Evolutionary conservation across 2,888 invertebrate species (phyloP).

Genomic region (Yponomeuta cagnagella): DNA sequence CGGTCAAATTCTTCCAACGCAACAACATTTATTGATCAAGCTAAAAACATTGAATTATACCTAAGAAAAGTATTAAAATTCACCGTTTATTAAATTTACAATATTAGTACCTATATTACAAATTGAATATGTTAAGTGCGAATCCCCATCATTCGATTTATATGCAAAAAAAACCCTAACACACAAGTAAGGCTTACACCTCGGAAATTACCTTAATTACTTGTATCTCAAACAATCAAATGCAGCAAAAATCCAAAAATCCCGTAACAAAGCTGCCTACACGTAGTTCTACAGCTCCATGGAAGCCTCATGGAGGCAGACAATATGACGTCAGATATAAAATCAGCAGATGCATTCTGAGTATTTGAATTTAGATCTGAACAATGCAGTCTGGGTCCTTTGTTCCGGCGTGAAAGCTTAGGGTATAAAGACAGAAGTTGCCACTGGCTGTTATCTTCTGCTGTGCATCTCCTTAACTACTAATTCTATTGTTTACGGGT

Average conservation of each 20-base stretch:
- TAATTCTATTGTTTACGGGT: not conserved
- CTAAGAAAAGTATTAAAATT: too few relatives aligned
- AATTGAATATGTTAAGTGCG: too few relatives aligned
- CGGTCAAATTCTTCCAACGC: not conserved
- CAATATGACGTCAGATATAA: not conserved
- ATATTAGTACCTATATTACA: too few relatives aligned
- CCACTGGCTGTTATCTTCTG: not conserved
- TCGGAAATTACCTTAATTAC: too few relatives aligned
- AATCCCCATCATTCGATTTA: too few relatives aligned
- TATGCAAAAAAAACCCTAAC: too few relatives aligned
- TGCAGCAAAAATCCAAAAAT: too few relatives aligned
- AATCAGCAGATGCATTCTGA: not conserved
- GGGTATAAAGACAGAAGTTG: not conserved
- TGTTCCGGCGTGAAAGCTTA: not conserved
- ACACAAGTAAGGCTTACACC: too few relatives aligned
- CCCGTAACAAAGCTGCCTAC: too few relatives aligned
- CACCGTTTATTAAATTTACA: too few relatives aligned
- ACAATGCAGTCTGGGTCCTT: not conserved
- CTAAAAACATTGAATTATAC: not conserved
- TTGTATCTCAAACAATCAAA: too few relatives aligned
- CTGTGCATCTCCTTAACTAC: not conserved
- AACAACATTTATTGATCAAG: not conserved
- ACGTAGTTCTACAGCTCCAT: too few relatives aligned
- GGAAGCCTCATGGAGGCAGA: not conserved
- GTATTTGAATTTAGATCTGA: not conserved